Evolutionary conservation across 1,140 invertebrate species (phyloP), one percentile per base, ranked within the genome.

Genomic region (Melipona quadrifasciata): DNA sequence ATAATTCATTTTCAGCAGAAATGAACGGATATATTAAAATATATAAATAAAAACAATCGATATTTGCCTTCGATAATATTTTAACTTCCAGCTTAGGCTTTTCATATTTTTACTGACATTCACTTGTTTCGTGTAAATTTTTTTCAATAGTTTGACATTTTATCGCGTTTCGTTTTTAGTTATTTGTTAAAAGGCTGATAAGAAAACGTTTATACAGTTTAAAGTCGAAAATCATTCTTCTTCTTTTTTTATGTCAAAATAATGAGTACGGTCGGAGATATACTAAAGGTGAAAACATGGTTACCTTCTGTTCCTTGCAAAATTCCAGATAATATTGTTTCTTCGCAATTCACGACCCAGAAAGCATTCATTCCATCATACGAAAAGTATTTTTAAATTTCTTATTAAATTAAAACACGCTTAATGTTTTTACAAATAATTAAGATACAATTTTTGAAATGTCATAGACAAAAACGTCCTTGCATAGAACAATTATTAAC

Each of bases 401-500:
- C 24, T 61, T 61, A 4, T n/a, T 5, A 61, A 61, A n/a, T 61
- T 14, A 12, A 14, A n/a, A 61, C 58, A 4, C 24, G 4, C 12
- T 61, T 61, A 14, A 61, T 61, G 14, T 21, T 34, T 21, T 2
- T 19, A 10, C 17, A 19, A 68, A 39, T 58, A 16, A 67, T 51
- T 53, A 21, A 24, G 10, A 0, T 3, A 39, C 19, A 76, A 55
- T 27, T 34, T n/a, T 3, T 27, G 10, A 39, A 79, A 68, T 31
- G 17, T 85, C 6, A 6, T 16, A 91, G 90, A 70, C 86, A 91
- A 14, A 73, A 65, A 24, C 65, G 74, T 16, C 81, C 90, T 24
- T 71, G 86, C 14, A 92, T 92, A 70, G 86, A 91, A 39, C 87
- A 89, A 55, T 58, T 92, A 31, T 74, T 92, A 12, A 77, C 92